phyloP scores from a whole-genome alignment of 2,888 invertebrate genomes.

The Parnassius glacialis region DNA sequence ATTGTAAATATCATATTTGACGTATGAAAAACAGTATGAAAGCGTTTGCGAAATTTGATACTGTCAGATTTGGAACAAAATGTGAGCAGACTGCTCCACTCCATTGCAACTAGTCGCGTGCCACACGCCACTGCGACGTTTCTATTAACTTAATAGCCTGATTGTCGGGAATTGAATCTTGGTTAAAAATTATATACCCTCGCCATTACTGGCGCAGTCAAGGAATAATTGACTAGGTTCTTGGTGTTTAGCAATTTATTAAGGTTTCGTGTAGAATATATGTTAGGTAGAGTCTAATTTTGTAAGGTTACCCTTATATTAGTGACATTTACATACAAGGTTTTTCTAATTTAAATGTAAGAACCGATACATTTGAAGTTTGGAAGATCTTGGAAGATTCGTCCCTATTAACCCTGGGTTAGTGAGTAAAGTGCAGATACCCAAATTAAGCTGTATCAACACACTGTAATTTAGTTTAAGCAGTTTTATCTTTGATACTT shows the following conservation, averaged over 20 bases:
- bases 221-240: background rate
- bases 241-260: background rate
- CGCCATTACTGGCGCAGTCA: conserved; percentile 1
- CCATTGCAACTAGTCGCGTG: conserved; percentile 32
- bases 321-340: no score
- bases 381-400: no score
- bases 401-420: no score
- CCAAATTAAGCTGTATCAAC: no score
- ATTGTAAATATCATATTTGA: background rate
- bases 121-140: conserved; percentile 34
- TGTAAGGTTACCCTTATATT: background rate
- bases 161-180: conserved; percentile 30
- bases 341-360: no score
- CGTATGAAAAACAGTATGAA: conserved; percentile 5
- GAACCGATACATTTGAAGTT: no score
- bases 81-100: conserved; percentile 19
- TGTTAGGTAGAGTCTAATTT: background rate
- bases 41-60: conserved; percentile 8
- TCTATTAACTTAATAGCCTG: conserved; percentile 35
- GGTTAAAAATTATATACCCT: conserved; percentile 16
- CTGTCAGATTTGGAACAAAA: conserved; percentile 20
- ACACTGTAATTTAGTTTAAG: no score
- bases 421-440: no score
- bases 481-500: no score
- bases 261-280: background rate